Evolutionary conservation across 2,888 invertebrate species (phyloP), one percentile per base, ranked within the genome.

Genomic region (Eupeodes luniger): DNA sequence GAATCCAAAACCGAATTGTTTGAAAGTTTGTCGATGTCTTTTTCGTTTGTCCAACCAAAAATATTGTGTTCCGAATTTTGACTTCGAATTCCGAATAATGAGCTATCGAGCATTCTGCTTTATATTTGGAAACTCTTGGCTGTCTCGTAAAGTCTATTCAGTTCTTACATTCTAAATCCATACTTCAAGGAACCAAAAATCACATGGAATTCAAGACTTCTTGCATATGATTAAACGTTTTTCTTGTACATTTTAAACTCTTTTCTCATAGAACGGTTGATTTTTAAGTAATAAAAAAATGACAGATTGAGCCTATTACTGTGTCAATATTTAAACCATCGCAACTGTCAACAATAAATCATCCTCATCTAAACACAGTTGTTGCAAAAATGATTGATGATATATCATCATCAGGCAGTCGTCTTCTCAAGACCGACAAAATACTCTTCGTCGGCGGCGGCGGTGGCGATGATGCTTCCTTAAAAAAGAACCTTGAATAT

Each of bases 221-320:
- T 40, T 5, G 4, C 6, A 40, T 40, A 40, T 40, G 40, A 40
- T 40, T 9, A 51, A 5, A 14, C 14, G 14, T 51, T 5, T 5
- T 5, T 51, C 5, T 14, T 51, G 51, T 14, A 51, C 4, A 51
- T 51, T 27, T 27, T 27, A 27, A 27, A 27, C 27, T 27, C 14
- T 14, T 19, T 19, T 51, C 5, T 14, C 5, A 14, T 5, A 14
- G 1, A 14, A 51, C 51, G 14, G 5, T 12, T 5, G n/a, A 14
- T 14, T 61, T 62, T 16, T 16, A 62, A 62, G 10, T n/a, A 51
- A 79, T 57, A 75, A 55, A 82, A 27, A 74, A 74, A 40, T 79
- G 74, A 62, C 82, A 82, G 82, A 86, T 86, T 86, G 74, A 59
- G 78, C 75, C 86, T 75, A 78, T 86, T 86, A 86, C 72, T 61